Evolutionary conservation across 1,140 invertebrate genomes (phyloP).

Genomic region (Zaprionus nigranus): DNA sequence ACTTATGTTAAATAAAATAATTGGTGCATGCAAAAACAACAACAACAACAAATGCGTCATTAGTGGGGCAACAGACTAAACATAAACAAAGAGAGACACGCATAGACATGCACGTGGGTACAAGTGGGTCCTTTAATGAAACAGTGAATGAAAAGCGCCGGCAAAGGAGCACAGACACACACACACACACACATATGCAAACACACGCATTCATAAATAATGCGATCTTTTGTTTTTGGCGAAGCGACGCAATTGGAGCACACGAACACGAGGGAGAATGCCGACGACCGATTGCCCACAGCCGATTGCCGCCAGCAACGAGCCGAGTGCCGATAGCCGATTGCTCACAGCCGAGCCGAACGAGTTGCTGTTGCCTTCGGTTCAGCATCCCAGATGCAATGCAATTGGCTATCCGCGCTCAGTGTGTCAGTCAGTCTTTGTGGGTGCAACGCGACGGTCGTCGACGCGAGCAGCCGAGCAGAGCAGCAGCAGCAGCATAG

Average conservation of each 20-base stretch:
- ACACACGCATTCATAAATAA: slow-evolving; percentile 43
- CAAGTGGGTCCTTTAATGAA: slow-evolving; percentile 73
- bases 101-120: slow-evolving; percentile 1
- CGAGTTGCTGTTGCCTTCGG: slow-evolving; percentile 4
- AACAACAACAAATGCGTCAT: slow-evolving; percentile 21
- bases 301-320: slow-evolving; percentile 31
- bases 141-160: slow-evolving; percentile 64
- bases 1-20: slow-evolving; percentile 69
- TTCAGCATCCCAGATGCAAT: slow-evolving; percentile 59
- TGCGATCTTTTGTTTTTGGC: slow-evolving; percentile 70
- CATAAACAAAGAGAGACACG: not conserved
- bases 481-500: not conserved
- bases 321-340: slow-evolving; percentile 16
- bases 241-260: slow-evolving; percentile 62
- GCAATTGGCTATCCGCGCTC: slow-evolving; percentile 44
- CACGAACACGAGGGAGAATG: no score
- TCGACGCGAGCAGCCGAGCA: slow-evolving; percentile 15
- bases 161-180: slow-evolving; percentile 17
- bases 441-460: slow-evolving; percentile 70
- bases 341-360: slow-evolving; percentile 14
- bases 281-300: not conserved
- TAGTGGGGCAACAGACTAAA: slow-evolving; percentile 24
- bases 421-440: slow-evolving; percentile 73
- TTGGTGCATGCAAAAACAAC: slow-evolving; percentile 75
- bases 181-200: not conserved